phyloP scores from a whole-genome alignment of 2,888 invertebrate genomes.

The Troides helena region DNA sequence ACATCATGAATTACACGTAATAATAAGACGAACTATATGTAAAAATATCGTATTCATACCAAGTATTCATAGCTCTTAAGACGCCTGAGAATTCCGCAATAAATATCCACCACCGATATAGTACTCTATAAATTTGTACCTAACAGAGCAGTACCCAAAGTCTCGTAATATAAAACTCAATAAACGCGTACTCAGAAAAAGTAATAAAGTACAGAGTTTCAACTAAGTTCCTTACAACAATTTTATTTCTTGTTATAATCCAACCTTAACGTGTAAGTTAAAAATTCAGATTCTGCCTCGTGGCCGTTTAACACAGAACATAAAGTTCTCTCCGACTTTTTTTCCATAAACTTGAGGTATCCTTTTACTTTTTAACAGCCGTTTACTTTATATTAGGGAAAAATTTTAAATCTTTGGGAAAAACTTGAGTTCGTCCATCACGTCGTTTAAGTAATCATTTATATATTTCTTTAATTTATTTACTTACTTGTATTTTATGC shows the following conservation, averaged over 20 bases:
- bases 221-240: constrained; percentile 20
- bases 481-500: no score
- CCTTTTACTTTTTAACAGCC: constrained; percentile 11
- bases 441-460: no score
- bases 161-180: constrained; percentile 13
- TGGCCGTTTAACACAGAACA: constrained; percentile 34
- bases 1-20: no score
- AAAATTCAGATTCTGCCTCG: constrained; percentile 49
- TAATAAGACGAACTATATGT: no score
- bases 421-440: no score
- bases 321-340: constrained; percentile 17
- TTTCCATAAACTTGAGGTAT: constrained; percentile 17
- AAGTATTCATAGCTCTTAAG: no score
- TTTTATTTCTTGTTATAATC: constrained; percentile 44
- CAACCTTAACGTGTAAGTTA: constrained; percentile 45
- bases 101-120: no score
- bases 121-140: constrained; percentile 1
- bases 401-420: background rate
- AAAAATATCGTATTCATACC: no score
- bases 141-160: constrained; percentile 3
- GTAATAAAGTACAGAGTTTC: constrained; percentile 23
- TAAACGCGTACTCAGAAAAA: constrained; percentile 19
- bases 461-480: no score
- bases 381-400: constrained; percentile 8
- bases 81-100: no score